phyloP scores from a whole-genome alignment of 2,888 invertebrate genomes.

The Coenonympha glycerion region DNA sequence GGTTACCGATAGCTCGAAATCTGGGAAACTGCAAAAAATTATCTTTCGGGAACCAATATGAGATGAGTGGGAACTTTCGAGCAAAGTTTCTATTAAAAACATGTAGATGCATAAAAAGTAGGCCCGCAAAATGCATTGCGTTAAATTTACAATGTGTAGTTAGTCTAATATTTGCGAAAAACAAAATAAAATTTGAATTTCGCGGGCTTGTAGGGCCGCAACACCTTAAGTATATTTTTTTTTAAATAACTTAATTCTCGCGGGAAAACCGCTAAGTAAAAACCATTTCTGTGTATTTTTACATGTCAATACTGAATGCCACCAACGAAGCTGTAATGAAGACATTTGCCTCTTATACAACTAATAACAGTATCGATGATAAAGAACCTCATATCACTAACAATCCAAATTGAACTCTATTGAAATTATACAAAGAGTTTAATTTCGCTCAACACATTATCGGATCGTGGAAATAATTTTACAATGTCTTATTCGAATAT shows the following conservation, averaged over 20 bases:
- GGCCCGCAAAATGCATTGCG: too few species aligned
- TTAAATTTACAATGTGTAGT: too few species aligned
- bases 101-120: too few species aligned
- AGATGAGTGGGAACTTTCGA: too few species aligned
- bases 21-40: too few species aligned
- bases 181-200: too few species aligned
- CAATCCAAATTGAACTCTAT: conserved; percentile 26
- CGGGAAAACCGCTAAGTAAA: not conserved
- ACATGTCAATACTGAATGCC: conserved; percentile 38
- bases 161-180: too few species aligned
- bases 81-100: too few species aligned
- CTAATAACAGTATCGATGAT: conserved; percentile 44
- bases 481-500: conserved; percentile 27
- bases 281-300: conserved; percentile 26
- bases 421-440: not conserved
- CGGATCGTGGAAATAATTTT: conserved; percentile 24
- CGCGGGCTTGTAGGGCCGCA: too few species aligned
- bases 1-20: too few species aligned
- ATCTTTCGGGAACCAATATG: too few species aligned
- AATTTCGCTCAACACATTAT: conserved; percentile 12
- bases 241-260: not conserved
- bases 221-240: too few species aligned
- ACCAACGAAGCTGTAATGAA: conserved; percentile 64
- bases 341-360: conserved; percentile 57
- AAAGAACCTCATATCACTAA: conserved; percentile 35